Evolutionary conservation across 2,888 invertebrate species (phyloP).

Genomic region (Trypoxylon attenuatum): DNA sequence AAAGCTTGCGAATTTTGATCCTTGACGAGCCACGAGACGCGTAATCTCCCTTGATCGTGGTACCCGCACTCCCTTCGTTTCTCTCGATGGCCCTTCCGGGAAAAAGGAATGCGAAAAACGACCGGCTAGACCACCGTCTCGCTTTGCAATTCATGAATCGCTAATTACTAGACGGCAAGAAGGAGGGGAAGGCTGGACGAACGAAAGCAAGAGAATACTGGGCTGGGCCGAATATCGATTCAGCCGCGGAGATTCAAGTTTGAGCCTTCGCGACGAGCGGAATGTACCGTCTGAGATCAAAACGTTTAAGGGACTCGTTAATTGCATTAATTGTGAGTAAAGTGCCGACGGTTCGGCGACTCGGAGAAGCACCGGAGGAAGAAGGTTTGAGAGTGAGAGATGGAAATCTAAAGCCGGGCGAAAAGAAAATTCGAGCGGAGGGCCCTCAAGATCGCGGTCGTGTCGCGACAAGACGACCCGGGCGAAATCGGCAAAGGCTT

Average conservation of each 20-base stretch:
- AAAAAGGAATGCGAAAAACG: slow-evolving; percentile 6
- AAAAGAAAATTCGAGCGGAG: neutral
- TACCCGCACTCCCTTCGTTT: neutral
- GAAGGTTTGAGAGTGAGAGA: neutral
- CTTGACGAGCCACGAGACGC: no score
- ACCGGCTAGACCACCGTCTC: slow-evolving; percentile 16
- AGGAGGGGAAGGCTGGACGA: neutral
- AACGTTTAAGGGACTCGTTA: slow-evolving; percentile 62
- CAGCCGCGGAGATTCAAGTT: slow-evolving; percentile 31
- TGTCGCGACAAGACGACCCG: neutral
- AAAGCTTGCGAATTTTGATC: no score
- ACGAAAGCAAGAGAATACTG: slow-evolving; percentile 35
- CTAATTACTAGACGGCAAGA: slow-evolving; percentile 30
- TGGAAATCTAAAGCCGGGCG: no score
- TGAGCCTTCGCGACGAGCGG: slow-evolving; percentile 12
- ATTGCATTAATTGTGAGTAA: slow-evolving; percentile 62
- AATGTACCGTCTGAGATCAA: slow-evolving; percentile 35
- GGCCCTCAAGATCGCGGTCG: neutral
- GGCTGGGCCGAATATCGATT: slow-evolving; percentile 50
- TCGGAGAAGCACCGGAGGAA: neutral
- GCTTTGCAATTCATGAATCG: slow-evolving; percentile 46
- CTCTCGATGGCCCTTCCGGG: neutral
- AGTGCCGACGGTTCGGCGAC: slow-evolving; percentile 51
- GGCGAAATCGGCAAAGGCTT: neutral
- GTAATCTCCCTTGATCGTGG: no score